A percentile compares a stretch with the other conserved stretches of the same genome.
These are phyloP conservation scores for Gisinianus flammeolus DNA, from an alignment of 2,888 invertebrate species.

Conservation along the genomic window DNA sequence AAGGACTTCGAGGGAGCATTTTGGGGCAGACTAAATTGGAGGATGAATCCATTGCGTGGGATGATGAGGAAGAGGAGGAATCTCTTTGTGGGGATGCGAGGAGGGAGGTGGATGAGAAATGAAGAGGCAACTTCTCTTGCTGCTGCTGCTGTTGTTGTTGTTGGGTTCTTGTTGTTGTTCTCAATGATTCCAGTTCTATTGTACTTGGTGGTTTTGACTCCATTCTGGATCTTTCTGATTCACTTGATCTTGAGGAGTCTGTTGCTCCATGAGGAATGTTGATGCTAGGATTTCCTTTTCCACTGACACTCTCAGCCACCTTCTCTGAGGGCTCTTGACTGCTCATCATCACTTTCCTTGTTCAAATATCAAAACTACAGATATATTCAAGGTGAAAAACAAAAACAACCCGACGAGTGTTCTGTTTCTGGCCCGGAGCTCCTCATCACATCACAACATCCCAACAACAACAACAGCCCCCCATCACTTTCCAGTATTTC, in stretches of 20 bases:
- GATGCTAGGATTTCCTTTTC: too few relatives aligned
- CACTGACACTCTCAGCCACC: conserved; percentile 25
- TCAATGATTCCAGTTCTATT: conserved; percentile 9
- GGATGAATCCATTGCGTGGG: too few relatives aligned
- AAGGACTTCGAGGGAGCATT: conserved; percentile 27
- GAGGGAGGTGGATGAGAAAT: conserved; percentile 15
- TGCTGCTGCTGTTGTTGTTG: background rate
- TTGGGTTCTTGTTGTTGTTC: background rate
- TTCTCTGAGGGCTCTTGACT: conserved; percentile 25
- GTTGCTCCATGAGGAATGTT: too few relatives aligned
- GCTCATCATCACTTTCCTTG: conserved; percentile 19
- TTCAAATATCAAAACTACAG: background rate
- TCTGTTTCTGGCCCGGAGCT: background rate
- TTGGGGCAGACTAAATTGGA: conserved; percentile 13
- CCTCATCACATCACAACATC: too few relatives aligned
- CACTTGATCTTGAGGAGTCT: background rate
- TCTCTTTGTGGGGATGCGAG: conserved; percentile 23
- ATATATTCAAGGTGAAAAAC: conserved; percentile 7
- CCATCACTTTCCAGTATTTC: too few relatives aligned
- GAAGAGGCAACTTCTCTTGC: conserved; percentile 14
- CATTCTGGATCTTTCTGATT: background rate
- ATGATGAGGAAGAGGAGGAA: background rate
- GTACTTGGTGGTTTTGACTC: background rate
- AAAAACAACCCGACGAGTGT: background rate
- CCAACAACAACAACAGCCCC: too few relatives aligned